A percentile compares a stretch with the other conserved stretches of the same genome.
phyloP scores from a whole-genome alignment of 2,888 invertebrate genomes.

The Anodontia alba region DNA sequence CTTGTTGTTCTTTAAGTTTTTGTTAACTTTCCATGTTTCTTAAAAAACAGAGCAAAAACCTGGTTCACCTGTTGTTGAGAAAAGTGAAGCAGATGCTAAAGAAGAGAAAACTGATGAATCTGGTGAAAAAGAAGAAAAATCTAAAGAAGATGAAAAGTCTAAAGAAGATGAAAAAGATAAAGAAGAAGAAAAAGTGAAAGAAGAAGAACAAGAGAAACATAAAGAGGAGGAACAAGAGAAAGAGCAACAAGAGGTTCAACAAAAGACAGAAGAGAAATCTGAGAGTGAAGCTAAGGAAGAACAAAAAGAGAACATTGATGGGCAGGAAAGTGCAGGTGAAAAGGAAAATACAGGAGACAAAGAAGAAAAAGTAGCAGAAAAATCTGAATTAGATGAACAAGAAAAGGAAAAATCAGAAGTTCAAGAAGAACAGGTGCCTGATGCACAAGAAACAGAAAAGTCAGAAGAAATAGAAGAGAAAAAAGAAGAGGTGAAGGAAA shows the following conservation, averaged over 20 bases:
- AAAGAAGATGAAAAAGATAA: slow-evolving; percentile 23
- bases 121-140: not conserved
- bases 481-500: slow-evolving; percentile 41
- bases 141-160: not conserved
- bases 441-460: slow-evolving; percentile 17
- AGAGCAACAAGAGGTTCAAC: slow-evolving; percentile 22
- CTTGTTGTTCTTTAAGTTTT: not conserved
- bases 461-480: slow-evolving; percentile 24
- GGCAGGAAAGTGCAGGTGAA: slow-evolving; percentile 13
- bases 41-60: not conserved
- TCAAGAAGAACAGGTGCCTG: slow-evolving; percentile 25
- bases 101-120: not conserved
- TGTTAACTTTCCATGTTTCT: not conserved
- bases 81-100: not conserved
- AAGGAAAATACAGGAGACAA: slow-evolving; percentile 8
- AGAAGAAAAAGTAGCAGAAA: slow-evolving; percentile 22
- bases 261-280: slow-evolving; percentile 21
- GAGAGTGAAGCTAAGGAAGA: slow-evolving; percentile 38
- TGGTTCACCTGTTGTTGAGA: not conserved
- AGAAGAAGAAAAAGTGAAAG: slow-evolving; percentile 19
- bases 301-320: slow-evolving; percentile 41
- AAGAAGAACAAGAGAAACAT: slow-evolving; percentile 34
- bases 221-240: slow-evolving; percentile 33
- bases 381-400: slow-evolving; percentile 21
- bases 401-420: slow-evolving; percentile 24